Percentiles rank a stretch among this genome's conserved stretches.
Evolutionary conservation across 2,888 invertebrate species (phyloP).

Genomic region (Aspidapion aeneum): DNA sequence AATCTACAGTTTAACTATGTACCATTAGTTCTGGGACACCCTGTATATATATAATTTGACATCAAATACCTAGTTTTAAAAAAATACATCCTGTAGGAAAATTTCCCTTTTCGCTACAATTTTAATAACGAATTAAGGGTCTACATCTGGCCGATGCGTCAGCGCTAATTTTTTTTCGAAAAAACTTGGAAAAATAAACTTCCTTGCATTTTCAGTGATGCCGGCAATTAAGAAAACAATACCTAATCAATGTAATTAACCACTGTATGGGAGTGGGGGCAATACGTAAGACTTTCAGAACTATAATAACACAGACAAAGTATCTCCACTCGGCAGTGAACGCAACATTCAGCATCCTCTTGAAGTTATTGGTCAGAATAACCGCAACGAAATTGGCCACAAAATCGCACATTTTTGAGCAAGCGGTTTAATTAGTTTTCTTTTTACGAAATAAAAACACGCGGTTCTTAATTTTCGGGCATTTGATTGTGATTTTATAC

Average conservation of each 20-base stretch:
- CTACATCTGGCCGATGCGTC: not conserved
- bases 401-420: slow-evolving; percentile 5
- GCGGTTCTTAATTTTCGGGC: not conserved
- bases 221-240: slow-evolving; percentile 18
- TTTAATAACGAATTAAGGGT: no score
- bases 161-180: not conserved
- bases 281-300: slow-evolving; percentile 29
- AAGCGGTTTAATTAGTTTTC: not conserved
- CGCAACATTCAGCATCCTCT: slow-evolving; percentile 20
- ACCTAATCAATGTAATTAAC: slow-evolving; percentile 18
- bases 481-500: not conserved
- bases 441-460: not conserved
- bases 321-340: slow-evolving; percentile 22
- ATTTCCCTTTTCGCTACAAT: no score
- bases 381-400: slow-evolving; percentile 6
- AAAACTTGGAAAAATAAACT: not conserved
- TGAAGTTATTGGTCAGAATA: slow-evolving; percentile 12
- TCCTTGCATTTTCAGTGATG: not conserved
- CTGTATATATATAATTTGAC: no score
- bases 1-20: no score
- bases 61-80: no score
- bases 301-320: slow-evolving; percentile 27
- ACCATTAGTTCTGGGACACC: no score
- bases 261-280: slow-evolving; percentile 23
- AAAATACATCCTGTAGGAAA: no score